Evolutionary conservation across 2,888 invertebrate genomes (phyloP).

Genomic region (Cheilosia impressa): DNA sequence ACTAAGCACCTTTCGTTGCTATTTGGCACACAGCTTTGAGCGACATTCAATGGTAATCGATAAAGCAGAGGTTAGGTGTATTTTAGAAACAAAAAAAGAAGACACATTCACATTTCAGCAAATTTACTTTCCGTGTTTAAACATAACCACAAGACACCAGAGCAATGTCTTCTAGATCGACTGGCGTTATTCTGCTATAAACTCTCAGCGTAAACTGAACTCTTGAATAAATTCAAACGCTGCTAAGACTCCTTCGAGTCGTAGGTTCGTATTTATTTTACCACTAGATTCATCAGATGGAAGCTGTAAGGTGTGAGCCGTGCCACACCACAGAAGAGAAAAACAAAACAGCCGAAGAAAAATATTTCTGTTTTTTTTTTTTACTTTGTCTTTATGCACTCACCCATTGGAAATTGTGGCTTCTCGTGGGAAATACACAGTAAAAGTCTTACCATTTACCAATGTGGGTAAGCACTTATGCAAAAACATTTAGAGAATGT

Average conservation of each 20-base stretch:
- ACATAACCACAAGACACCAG: not conserved
- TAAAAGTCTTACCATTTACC: no score
- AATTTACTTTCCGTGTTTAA: not conserved
- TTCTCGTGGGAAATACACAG: not conserved
- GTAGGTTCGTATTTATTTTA: conserved; percentile 46
- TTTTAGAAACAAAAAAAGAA: not conserved
- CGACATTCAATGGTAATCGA: not conserved
- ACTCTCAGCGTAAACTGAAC: conserved; percentile 80
- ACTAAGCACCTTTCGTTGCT: conserved; percentile 10
- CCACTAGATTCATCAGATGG: conserved; percentile 55
- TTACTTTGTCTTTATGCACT: conserved; percentile 55
- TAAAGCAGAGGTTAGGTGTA: not conserved
- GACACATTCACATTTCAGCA: conserved; percentile 13
- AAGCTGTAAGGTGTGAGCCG: conserved; percentile 46
- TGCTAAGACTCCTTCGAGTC: conserved; percentile 40
- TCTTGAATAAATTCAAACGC: conserved; percentile 35
- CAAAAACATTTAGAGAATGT: no score
- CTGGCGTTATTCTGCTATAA: conserved; percentile 78
- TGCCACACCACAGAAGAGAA: conserved; percentile 31
- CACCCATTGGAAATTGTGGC: conserved; percentile 44
- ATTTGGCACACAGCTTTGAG: conserved; percentile 14
- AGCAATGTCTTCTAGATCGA: conserved; percentile 70
- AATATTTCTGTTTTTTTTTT: conserved; percentile 22
- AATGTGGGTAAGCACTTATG: no score
- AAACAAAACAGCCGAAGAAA: conserved; percentile 40